Base-by-base conservation (phyloP, 2,888 invertebrate genomes). In the Lasiommata megera region DNA sequence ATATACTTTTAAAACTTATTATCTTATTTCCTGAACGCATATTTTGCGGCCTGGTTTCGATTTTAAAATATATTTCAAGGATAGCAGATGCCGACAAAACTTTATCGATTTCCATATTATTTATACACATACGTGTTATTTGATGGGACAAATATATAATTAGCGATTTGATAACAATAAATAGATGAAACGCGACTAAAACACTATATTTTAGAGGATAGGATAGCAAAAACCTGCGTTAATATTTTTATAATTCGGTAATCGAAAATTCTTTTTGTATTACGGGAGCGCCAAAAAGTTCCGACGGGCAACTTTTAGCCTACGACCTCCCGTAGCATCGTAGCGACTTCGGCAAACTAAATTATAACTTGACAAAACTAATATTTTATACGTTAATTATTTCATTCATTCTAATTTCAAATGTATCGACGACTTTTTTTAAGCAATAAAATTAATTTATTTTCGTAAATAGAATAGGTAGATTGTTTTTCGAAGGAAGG, bases 301-400 rank as follows among this genome's bases (percentile, higher is more conserved):
- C 89, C 89, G 89, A 67, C 89, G 89, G 89, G 74, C 68, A 74
- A 75, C 80, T 87, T 88, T 89, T 87, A 87, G 89, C 89, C 89
- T 89, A 89, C 80, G 74, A 73, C 66, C 67, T 62, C 7, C 76
- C 80, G 79, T 72, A 72, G 60, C 66, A 52, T 72, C 74, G 72
- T 73, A 71, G 70, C 72, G 65, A 63, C 62, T 56, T 65, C 60
- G 64, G 62, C 23, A 59, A 51, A 60, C 57, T 53, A 55, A 43
- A 14, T 52, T 12, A 36, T 48, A 59, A 62, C 51, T 52, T 62
- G 54, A 54, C 40, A 34, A 9, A 54, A 53, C 53, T 43, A 53
- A 16, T 41, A 16, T 28, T 48, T 48, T 48, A 18, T 12, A 8
- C 34, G 23, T 48, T 17, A 48, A 48, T 23, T 23, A 37, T 48